Conservation (phyloP, 2,888 invertebrate species). For the Oxytorus armatus region DNA sequence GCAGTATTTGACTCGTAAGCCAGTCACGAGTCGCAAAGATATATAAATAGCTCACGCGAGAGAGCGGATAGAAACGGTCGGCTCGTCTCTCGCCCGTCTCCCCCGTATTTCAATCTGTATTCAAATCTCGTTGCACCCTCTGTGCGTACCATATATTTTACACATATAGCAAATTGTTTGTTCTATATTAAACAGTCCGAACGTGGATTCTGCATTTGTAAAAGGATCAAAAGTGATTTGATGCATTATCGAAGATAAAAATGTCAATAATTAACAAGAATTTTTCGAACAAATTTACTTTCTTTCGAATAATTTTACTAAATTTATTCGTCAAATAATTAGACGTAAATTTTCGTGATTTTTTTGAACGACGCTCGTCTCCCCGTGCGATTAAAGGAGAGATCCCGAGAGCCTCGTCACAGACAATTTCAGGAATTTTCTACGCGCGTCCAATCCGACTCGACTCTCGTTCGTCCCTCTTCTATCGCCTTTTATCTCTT, state of each 20-base stretch:
- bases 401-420: constrained; percentile 47
- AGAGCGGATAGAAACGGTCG: constrained; percentile 55
- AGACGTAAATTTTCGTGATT: constrained; percentile 5
- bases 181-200: constrained; percentile 20
- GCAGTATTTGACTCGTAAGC: constrained; percentile 52
- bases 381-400: constrained; percentile 26
- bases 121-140: constrained; percentile 23
- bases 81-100: constrained; percentile 43
- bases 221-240: too few species aligned
- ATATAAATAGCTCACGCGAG: constrained; percentile 58
- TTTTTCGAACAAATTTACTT: too few species aligned
- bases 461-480: not conserved
- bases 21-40: constrained; percentile 46
- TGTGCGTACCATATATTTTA: constrained; percentile 21
- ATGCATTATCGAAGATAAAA: too few species aligned
- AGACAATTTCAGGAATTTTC: constrained; percentile 60
- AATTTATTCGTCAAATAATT: too few species aligned
- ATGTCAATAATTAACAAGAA: too few species aligned
- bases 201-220: too few species aligned
- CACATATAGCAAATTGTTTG: not conserved
- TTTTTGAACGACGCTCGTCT: constrained; percentile 15
- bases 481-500: constrained; percentile 1
- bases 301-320: not conserved
- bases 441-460: constrained; percentile 43
- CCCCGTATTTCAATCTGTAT: constrained; percentile 36